Base-by-base conservation (phyloP, 2,888 invertebrate species). In the Laspeyria flexula region DNA sequence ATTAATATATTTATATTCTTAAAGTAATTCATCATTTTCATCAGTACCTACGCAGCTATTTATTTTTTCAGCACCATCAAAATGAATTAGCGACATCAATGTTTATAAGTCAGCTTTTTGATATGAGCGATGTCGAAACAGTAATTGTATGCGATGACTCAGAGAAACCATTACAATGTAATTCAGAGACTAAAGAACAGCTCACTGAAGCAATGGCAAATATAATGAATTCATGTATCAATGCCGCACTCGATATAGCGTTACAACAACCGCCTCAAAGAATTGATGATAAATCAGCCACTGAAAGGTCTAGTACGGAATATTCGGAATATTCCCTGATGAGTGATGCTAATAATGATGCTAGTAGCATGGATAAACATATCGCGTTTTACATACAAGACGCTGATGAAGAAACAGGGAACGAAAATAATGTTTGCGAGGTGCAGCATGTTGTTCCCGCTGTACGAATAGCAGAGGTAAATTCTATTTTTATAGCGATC, bases 111-210 rank as follows among this genome's bases (percentile, higher is more conserved):
- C 74, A 86, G 53, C 71, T 90, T 31, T 90, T 90, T 56, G 88
- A 90, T 42, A 86, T 89, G 85, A 90, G 88, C 54, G 87, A 88
- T 30, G 83, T 89, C 16, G 86, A 86, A 54, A 72, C 54, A 35
- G 69, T 77, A 6, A 53, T 73, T 37, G 54, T 51, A 38, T 59
- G 65, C 23, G 73, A 82, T 29, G 79, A 84, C 16, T 51, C 60
- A 27, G 75, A 75, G 41, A 43, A n/a, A n/a, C n/a, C 65, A 0
- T 35, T 55, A 35, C 55, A 74, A 56, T 69, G 33, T 41, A 63
- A 58, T 35, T 33, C 60, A 3, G 78, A 79, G 39, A 39, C 66
- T 10, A 74, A 68, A 38, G 71, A 79, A 34, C 40, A 77, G 5
- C 27, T 79, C 27, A 66, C 67, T 49, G 72, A 77, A 54, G 73